A percentile compares a stretch with the other conserved stretches of the same genome.
phyloP scores from a whole-genome alignment of 1,140 invertebrate genomes.

The Pachypeltis micranthus region DNA sequence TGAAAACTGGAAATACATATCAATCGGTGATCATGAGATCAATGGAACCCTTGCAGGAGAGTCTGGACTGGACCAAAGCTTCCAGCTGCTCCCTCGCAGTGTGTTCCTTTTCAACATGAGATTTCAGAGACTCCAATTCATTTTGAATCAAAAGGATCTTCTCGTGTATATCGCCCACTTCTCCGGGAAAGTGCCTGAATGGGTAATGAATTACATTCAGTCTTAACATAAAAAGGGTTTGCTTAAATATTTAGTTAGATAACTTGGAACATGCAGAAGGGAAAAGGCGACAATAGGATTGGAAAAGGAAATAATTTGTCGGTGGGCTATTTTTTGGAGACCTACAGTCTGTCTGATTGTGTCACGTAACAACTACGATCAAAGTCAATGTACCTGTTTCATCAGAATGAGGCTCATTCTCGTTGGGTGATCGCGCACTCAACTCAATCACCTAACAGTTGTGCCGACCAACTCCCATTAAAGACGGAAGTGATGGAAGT shows the following conservation, averaged over 20 bases:
- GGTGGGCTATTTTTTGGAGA: neutral
- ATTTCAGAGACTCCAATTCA: conserved; percentile 37
- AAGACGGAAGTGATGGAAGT: too few species aligned
- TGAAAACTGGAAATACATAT: conserved; percentile 1
- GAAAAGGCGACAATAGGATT: neutral
- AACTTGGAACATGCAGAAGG: neutral
- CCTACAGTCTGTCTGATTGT: neutral
- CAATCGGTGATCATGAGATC: conserved; percentile 6
- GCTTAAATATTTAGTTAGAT: neutral
- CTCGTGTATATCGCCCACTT: conserved; percentile 53
- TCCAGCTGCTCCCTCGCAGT: conserved; percentile 37
- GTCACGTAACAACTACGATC: neutral
- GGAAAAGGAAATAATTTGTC: neutral
- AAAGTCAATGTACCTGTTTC: too few species aligned
- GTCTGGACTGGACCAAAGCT: conserved; percentile 22
- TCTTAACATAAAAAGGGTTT: conserved; percentile 5
- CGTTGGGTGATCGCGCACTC: too few species aligned
- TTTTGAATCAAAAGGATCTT: conserved; percentile 46
- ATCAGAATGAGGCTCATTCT: too few species aligned
- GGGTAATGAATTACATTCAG: conserved; percentile 26
- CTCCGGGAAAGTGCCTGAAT: conserved; percentile 51
- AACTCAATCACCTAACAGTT: too few species aligned
- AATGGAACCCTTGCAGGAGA: neutral
- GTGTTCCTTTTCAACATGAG: conserved; percentile 40
- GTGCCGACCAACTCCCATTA: too few species aligned